Evolutionary conservation across 2,113 vertebrate genomes (phyloP).

Genomic region (Rallus limicola): DNA sequence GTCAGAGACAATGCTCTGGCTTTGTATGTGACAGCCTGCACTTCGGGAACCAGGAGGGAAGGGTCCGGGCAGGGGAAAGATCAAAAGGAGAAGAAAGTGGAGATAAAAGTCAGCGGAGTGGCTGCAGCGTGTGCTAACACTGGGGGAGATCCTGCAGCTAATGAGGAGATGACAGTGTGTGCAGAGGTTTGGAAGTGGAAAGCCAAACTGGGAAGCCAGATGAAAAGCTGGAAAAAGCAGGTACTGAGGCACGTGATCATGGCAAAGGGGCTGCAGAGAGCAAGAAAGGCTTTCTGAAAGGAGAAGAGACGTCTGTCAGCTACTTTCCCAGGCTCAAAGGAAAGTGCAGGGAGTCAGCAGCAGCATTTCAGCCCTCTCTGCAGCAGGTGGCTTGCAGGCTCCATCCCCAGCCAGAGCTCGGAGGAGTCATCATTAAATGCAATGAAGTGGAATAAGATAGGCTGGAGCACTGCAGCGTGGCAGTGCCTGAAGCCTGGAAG

Average conservation of each 20-base stretch:
- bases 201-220: conserved; percentile 5
- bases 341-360: not conserved
- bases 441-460: not conserved
- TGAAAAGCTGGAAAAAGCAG: conserved; percentile 10
- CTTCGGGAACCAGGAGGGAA: conserved; percentile 11
- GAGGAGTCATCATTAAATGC: not conserved
- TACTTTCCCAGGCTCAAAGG: not conserved
- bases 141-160: conserved; percentile 4
- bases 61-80: not conserved
- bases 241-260: not conserved
- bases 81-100: conserved; percentile 12
- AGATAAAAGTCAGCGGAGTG: not conserved
- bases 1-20: not conserved
- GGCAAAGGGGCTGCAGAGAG: not conserved
- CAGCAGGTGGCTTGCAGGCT: conserved; percentile 33
- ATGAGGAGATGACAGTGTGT: not conserved
- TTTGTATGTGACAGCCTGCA: not conserved
- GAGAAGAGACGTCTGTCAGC: not conserved
- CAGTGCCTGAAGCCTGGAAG: not conserved
- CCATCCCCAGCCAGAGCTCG: not conserved
- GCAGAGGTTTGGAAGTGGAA: not conserved
- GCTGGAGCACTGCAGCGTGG: not conserved
- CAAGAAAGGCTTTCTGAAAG: conserved; percentile 12
- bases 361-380: not conserved
- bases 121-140: not conserved